phyloP scores from a whole-genome alignment of 2,888 invertebrate genomes.

The Drosophila falleni region DNA sequence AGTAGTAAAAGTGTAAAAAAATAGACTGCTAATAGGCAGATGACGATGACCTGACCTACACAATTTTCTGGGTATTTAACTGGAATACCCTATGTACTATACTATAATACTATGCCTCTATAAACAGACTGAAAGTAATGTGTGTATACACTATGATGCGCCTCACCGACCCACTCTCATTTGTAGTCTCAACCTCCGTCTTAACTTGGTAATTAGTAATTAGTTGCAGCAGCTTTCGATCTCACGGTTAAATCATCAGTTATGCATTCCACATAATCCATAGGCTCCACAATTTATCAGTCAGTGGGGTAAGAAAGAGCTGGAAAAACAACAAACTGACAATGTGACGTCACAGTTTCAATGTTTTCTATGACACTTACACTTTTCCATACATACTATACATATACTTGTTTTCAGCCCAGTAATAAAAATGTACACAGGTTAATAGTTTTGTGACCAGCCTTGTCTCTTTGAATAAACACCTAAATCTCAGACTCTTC shows the following conservation, averaged over 20 bases:
- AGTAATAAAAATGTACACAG: neutral
- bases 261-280: neutral
- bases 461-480: neutral
- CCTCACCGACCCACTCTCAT: slow-evolving; percentile 7
- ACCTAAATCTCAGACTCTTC: too few relatives aligned
- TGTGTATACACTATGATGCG: slow-evolving; percentile 1
- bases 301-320: neutral
- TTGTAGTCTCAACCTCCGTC: neutral
- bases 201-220: slow-evolving; percentile 34
- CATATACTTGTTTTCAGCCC: neutral
- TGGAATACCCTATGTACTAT: too few relatives aligned
- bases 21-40: too few relatives aligned
- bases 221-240: slow-evolving; percentile 36
- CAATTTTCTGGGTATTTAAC: too few relatives aligned
- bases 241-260: slow-evolving; percentile 37
- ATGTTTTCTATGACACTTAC: neutral
- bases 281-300: neutral
- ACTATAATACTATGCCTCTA: neutral
- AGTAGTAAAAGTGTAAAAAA: too few relatives aligned
- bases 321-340: neutral
- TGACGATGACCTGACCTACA: too few relatives aligned
- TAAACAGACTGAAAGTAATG: neutral
- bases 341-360: slow-evolving; percentile 23
- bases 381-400: neutral
- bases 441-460: neutral